These are phyloP conservation scores for Rhabdophis nuchalis DNA, from an alignment of 2,797 vertebrate species.

Conservation along the genomic window DNA sequence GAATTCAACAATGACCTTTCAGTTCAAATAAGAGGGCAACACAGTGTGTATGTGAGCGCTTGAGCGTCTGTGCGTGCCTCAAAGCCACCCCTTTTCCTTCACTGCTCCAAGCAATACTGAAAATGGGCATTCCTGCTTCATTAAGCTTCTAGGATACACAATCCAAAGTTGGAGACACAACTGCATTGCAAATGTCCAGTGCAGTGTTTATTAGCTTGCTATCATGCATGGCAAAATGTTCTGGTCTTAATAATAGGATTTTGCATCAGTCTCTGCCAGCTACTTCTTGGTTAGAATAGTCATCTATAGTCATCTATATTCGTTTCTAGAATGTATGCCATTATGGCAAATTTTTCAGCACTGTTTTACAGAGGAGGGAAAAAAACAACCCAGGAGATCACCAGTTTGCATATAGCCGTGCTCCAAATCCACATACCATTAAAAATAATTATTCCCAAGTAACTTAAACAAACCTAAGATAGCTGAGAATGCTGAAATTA, in stretches of 20 bases:
- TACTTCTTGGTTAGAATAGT: background rate
- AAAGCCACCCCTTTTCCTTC: background rate
- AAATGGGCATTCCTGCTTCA: background rate
- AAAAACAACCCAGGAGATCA: background rate
- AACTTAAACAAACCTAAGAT: background rate
- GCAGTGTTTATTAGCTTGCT: background rate
- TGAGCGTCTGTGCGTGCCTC: background rate
- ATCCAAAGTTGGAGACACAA: background rate
- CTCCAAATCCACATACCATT: background rate
- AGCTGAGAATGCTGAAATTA: slow-evolving; percentile 4
- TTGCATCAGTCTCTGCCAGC: background rate
- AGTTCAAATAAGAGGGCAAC: background rate
- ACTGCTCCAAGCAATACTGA: background rate
- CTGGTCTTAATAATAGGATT: background rate
- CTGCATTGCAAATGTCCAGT: background rate
- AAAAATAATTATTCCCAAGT: background rate
- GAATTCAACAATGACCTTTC: background rate
- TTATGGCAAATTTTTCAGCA: background rate
- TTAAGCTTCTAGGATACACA: background rate
- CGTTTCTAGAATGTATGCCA: background rate
- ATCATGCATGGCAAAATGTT: background rate
- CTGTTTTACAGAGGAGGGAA: background rate
- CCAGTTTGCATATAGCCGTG: background rate
- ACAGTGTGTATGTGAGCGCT: too few species aligned
- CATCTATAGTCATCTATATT: background rate